Base-by-base conservation (phyloP, 2,113 vertebrate genomes). In the Himantopus leucocephalus region DNA sequence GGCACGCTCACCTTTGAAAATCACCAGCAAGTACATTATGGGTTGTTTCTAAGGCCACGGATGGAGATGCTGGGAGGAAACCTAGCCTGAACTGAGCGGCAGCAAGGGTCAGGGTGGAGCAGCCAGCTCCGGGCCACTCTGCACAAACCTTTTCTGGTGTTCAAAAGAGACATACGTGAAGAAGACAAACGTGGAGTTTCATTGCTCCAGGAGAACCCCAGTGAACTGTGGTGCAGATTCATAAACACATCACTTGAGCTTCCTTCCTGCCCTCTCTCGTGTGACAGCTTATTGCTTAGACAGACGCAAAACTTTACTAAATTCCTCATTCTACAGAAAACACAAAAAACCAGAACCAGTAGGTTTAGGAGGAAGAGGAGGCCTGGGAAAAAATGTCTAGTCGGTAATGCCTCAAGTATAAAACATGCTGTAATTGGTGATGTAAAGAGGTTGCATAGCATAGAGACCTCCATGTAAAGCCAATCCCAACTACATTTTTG, bases 121-220 rank as follows among this genome's bases (percentile, higher is more conserved):
- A 35, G 59, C 8, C 27, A 39, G 29, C 34, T 60, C 52, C 0
- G 0, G 32, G 66, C 27, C 22, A 24, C 43, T 50, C 37, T 10
- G 34, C 37, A 32, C 14, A n/a, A 56, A 53, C 17, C 29, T 45
- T 47, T 20, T 39, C 19, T 20, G 23, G 9, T 58, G 18, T 23
- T 43, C 14, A 16, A 11, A 19, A 32, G 48, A 29, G 26, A 23
- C 21, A 11, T 7, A 7, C 0, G 0, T 60, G 47, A 48, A 48
- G 47, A 37, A 37, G 37, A 37, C 37, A 37, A 37, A 37, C 45
- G 7, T 45, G 12, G 29, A 3, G 16, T 86, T 62, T 20, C 9
- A 15, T 23, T 84, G 15, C 24, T 67, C 16, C 32, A 50, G 20
- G 21, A 56, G 26, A 73, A 37, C 26, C 7, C 6, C 23, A 27